Conservation (phyloP, 1,140 invertebrate species). For the Drosophila nasuta region DNA sequence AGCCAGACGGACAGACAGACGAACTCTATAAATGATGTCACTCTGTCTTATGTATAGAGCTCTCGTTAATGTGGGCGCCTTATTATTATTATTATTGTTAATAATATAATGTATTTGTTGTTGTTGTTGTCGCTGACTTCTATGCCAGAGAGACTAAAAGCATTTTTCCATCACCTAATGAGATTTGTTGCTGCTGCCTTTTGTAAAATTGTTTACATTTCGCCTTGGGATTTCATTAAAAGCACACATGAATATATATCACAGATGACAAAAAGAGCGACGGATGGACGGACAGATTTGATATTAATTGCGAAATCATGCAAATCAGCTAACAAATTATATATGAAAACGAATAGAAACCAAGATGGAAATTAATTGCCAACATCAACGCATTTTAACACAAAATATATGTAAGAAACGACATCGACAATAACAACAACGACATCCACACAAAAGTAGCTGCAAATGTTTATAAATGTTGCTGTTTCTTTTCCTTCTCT, state of each 20-base stretch:
- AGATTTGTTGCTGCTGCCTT: conserved; percentile 36
- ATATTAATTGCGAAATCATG: conserved; percentile 77
- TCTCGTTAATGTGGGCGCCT: conserved; percentile 61
- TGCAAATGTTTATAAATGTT: conserved; percentile 61
- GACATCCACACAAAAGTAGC: conserved; percentile 51
- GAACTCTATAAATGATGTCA: conserved; percentile 69
- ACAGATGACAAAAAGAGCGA: conserved; percentile 59
- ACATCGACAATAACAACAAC: conserved; percentile 42
- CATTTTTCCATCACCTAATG: conserved; percentile 62
- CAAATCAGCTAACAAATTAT: conserved; percentile 63
- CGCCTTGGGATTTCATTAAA: conserved; percentile 70
- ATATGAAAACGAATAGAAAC: conserved; percentile 43
- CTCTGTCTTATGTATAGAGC: conserved; percentile 48
- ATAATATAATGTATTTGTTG: conserved; percentile 6
- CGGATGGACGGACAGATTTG: conserved; percentile 26
- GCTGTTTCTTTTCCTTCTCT: conserved; percentile 26
- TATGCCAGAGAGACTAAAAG: conserved; percentile 62
- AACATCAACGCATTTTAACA: conserved; percentile 73
- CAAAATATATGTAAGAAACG: conserved; percentile 65
- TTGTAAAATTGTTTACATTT: conserved; percentile 68
- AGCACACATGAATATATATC: conserved; percentile 59
- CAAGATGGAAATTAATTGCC: conserved; percentile 74
- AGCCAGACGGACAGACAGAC: background rate
- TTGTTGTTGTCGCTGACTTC: conserved; percentile 18
- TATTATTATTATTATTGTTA: conserved; percentile 23